Base-by-base conservation (phyloP, 2,113 vertebrate species). In the Suncus etruscus region DNA sequence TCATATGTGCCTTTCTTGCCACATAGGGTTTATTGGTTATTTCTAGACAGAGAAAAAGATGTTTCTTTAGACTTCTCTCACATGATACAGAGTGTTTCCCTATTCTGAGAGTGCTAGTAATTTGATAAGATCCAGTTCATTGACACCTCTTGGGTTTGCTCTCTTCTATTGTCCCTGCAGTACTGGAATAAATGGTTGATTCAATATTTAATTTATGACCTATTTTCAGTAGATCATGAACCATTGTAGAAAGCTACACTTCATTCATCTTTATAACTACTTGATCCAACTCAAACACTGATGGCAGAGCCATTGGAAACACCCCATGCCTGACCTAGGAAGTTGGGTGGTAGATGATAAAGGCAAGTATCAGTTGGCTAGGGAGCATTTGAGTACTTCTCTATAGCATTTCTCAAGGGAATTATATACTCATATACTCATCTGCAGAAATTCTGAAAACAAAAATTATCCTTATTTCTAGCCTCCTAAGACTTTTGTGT, bases 381-480 rank as follows among this genome's bases (percentile, higher is more conserved):
- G 48, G 25, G 70, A n/a, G n/a, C 63, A 27, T 79, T 32, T 27
- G 25, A 76, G 16, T 51, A 14, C 14, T 87, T 89, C 10, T 15
- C 0, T 63, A 39, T 20, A 80, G 27, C 14, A 25, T 15, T 47
- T 69, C 18, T 24, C 47, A 47, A 80, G 47, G 7, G n/a, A 14
- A 54, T 11, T 47, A 27, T 15, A 27, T 63, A 39, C 22, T 3
- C 29, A 74, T n/a, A 74, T n/a, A 48, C 63, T 78, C 15, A 73
- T 22, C 29, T 69, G 86, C 24, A 87, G 15, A 89, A 69, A 89
- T 74, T 80, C 70, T 68, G 1, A 70, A 72, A 92, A 86, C 4
- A 66, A 61, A 32, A 61, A 9, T 29, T 9, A 75, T 4, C 7
- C 6, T 16, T 4, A 54, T 75, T 45, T 61, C 25, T n/a, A 31